Percentiles rank a stretch among this genome's conserved stretches.
Conservation (phyloP, 92 coral and sea anemone species). For the Umimayanthus chanpuru region DNA sequence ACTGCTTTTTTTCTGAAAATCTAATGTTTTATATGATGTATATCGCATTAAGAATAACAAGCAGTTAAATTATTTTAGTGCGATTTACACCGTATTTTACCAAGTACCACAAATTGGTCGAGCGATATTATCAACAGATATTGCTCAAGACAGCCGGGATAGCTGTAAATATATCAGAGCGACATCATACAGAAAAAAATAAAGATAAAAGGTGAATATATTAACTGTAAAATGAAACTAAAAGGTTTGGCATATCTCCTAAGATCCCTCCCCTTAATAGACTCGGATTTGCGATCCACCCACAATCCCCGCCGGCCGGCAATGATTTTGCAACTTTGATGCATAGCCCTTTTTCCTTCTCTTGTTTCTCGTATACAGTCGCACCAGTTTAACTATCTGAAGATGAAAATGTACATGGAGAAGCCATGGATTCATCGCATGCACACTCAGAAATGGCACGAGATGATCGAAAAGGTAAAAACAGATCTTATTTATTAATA, state of each 20-base stretch:
- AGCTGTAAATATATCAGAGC: background rate
- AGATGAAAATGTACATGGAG: constrained; percentile 9
- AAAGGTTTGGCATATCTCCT: too few species aligned
- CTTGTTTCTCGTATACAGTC: background rate
- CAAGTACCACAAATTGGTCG: background rate
- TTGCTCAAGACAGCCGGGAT: background rate
- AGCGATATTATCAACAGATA: background rate
- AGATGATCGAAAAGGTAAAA: background rate
- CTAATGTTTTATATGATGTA: too few species aligned
- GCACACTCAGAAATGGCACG: background rate
- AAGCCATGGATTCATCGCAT: background rate
- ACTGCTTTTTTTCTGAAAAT: too few species aligned
- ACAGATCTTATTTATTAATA: too few species aligned
- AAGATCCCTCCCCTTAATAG: too few species aligned
- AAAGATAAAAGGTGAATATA: too few species aligned
- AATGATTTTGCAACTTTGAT: background rate
- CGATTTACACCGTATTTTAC: background rate
- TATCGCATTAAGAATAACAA: too few species aligned
- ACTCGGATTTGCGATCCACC: background rate
- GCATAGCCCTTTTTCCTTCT: background rate
- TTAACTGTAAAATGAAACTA: too few species aligned
- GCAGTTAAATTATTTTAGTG: too few species aligned
- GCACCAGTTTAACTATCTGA: constrained; percentile 7
- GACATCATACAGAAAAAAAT: background rate
- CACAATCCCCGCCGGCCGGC: background rate